These are phyloP conservation scores for Macrocentrus cingulum DNA, from an alignment of 1,140 invertebrate species.

Conservation along the genomic window DNA sequence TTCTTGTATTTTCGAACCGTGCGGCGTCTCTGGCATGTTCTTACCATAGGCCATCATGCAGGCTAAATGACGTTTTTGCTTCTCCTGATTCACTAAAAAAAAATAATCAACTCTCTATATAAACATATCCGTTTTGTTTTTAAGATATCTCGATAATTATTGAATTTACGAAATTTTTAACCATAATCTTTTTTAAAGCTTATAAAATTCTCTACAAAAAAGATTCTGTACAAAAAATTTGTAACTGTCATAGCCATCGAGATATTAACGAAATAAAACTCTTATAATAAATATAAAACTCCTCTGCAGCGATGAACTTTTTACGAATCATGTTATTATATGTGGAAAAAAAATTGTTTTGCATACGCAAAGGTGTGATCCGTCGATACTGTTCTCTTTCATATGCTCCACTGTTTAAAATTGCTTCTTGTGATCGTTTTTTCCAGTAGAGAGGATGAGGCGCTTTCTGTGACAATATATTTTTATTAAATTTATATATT, in stretches of 20 bases:
- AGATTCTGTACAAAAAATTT: no score
- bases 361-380: conserved; percentile 50
- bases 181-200: no score
- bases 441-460: conserved; percentile 35
- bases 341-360: no score
- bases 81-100: conserved; percentile 49
- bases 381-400: conserved; percentile 54
- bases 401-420: conserved; percentile 46
- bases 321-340: no score
- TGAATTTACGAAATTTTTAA: no score
- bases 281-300: no score
- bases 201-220: no score
- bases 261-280: no score
- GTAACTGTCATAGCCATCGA: no score
- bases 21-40: conserved; percentile 53
- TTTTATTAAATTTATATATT: conserved; percentile 7
- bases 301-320: no score
- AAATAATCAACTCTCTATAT: not conserved
- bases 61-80: conserved; percentile 54
- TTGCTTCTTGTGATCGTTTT: conserved; percentile 38
- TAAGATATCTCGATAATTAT: not conserved
- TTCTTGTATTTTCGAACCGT: conserved; percentile 37
- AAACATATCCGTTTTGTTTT: no score
- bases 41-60: conserved; percentile 57
- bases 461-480: conserved; percentile 17